These are phyloP conservation scores for Ophonus ardosiacus DNA, from an alignment of 2,888 invertebrate species.

Conservation along the genomic window DNA sequence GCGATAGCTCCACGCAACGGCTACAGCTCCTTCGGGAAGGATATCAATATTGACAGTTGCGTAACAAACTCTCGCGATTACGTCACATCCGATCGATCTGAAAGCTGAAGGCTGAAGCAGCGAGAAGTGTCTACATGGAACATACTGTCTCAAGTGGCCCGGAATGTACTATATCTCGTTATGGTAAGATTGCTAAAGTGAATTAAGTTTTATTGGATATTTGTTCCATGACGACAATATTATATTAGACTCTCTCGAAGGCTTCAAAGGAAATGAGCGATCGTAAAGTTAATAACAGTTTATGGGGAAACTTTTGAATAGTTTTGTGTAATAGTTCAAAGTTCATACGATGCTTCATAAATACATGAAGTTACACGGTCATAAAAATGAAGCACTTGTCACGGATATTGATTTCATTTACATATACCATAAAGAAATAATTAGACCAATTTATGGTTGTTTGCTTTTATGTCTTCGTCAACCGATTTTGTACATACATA, in stretches of 20 bases:
- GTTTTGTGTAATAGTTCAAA: not conserved
- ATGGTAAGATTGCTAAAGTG: constrained; percentile 26
- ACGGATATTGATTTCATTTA: no score
- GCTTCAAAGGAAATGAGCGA: not conserved
- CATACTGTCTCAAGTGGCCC: not conserved
- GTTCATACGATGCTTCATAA: not conserved
- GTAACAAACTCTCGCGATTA: constrained; percentile 51
- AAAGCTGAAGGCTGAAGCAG: not conserved
- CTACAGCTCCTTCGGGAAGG: constrained; percentile 36
- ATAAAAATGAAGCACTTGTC: not conserved
- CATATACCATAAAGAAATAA: no score
- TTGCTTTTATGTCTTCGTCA: no score
- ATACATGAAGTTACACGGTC: not conserved
- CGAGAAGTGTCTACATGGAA: constrained; percentile 12
- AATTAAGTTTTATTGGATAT: constrained; percentile 42
- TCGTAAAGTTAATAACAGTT: constrained; percentile 4
- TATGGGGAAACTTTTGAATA: not conserved
- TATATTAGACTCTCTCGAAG: constrained; percentile 8
- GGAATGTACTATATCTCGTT: constrained; percentile 37
- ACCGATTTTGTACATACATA: no score
- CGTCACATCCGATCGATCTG: constrained; percentile 45
- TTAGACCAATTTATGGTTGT: no score
- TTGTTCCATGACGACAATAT: constrained; percentile 16
- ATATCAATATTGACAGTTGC: constrained; percentile 51
- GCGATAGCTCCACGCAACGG: constrained; percentile 4